Conservation (phyloP, 2,113 vertebrate genomes). For the Colinus virginianus region DNA sequence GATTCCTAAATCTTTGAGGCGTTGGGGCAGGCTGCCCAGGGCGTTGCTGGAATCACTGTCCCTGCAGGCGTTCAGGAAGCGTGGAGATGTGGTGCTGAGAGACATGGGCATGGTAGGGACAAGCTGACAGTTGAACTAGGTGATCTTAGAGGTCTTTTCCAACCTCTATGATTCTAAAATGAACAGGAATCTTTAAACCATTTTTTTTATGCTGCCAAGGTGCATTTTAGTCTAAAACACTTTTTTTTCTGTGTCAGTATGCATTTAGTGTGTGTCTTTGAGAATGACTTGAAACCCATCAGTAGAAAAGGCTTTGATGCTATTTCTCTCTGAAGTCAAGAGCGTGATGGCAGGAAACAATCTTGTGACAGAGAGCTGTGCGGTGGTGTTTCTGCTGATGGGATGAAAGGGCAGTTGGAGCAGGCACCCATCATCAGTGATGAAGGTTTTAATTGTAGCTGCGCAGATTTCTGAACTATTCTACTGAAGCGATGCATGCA, state of each 20-base stretch:
- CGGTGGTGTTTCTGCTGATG: not conserved
- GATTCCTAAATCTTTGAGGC: no score
- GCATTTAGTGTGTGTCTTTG: not conserved
- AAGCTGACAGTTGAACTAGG: no score
- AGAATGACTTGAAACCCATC: not conserved
- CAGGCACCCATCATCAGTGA: not conserved
- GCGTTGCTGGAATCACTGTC: no score
- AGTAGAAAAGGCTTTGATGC: not conserved
- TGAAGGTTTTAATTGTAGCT: slow-evolving; percentile 27
- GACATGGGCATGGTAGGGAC: no score
- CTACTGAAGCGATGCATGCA: not conserved
- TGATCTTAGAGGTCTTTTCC: no score
- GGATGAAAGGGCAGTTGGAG: not conserved
- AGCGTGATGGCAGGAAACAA: not conserved
- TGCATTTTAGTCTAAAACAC: not conserved
- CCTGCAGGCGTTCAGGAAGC: no score
- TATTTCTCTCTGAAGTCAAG: not conserved
- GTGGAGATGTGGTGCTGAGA: no score
- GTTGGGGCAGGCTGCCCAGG: no score
- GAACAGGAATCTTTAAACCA: not conserved
- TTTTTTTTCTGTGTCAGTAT: not conserved
- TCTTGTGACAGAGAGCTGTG: not conserved
- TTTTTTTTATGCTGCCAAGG: not conserved
- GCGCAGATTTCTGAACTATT: not conserved
- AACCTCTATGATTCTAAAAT: no score